A percentile compares a stretch with the other conserved stretches of the same genome.
phyloP scores from a whole-genome alignment of 2,113 vertebrate genomes.

The Helogale parvula region DNA sequence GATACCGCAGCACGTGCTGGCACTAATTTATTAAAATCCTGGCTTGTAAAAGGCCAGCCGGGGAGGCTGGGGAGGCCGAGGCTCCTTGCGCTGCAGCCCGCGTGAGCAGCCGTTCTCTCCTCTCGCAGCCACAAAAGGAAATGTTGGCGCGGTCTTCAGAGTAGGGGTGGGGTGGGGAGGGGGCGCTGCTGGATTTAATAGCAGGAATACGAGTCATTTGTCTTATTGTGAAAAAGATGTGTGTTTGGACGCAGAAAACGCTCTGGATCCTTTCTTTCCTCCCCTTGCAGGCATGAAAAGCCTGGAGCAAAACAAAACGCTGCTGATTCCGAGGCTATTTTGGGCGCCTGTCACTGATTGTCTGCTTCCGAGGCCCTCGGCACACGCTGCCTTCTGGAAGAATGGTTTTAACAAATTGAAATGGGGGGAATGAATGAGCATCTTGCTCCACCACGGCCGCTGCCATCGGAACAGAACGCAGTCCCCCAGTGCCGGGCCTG shows the following conservation, averaged over 20 bases:
- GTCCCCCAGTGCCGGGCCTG: neutral
- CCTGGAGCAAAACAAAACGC: conserved; percentile 55
- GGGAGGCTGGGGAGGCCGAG: conserved; percentile 36
- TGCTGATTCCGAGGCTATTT: conserved; percentile 54
- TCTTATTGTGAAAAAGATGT: conserved; percentile 74
- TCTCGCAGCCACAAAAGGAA: conserved; percentile 74
- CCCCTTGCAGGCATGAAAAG: conserved; percentile 55
- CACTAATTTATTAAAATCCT: conserved; percentile 60
- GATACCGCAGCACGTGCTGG: neutral
- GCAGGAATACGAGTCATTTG: conserved; percentile 68
- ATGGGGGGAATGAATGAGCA: neutral
- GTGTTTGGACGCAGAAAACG: conserved; percentile 65
- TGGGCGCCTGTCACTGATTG: conserved; percentile 55
- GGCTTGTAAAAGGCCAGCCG: neutral
- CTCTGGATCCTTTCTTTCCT: conserved; percentile 66
- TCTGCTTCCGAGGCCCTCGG: conserved; percentile 53
- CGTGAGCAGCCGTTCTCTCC: neutral
- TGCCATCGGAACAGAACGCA: neutral
- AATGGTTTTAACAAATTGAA: neutral
- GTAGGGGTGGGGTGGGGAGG: conserved; percentile 47
- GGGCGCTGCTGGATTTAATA: conserved; percentile 50
- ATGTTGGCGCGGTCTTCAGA: conserved; percentile 60
- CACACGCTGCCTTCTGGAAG: neutral
- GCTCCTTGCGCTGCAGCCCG: neutral
- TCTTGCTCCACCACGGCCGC: neutral